phyloP scores from a whole-genome alignment of 2,888 invertebrate species.

The Agrenia bidenticulata region DNA sequence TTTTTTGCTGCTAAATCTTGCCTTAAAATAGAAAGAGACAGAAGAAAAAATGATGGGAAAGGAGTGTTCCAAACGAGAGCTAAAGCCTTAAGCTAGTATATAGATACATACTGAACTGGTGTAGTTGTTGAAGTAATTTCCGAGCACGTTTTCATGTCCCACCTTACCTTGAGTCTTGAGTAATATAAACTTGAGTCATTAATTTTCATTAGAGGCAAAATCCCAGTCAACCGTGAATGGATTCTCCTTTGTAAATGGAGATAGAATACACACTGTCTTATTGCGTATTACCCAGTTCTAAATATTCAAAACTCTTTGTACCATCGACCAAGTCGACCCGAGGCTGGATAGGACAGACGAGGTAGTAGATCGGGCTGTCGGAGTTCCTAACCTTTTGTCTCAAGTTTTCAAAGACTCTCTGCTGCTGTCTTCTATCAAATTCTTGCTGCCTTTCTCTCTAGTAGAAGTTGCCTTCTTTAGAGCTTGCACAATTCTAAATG shows the following conservation, averaged over 20 bases:
- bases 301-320: no score
- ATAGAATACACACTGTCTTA: no score
- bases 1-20: background rate
- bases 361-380: background rate
- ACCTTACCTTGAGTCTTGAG: constrained; percentile 2
- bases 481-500: no score
- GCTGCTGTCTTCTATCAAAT: no score
- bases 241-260: background rate
- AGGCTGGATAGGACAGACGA: no score
- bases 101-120: background rate
- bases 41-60: background rate
- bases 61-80: background rate
- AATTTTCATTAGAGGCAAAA: constrained; percentile 6
- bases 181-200: constrained; percentile 9
- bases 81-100: background rate
- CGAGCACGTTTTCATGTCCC: no score
- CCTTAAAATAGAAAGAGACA: background rate
- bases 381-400: no score
- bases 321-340: no score
- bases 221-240: constrained; percentile 7
- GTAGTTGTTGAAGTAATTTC: background rate
- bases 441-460: no score
- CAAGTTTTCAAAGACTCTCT: no score
- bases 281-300: no score
- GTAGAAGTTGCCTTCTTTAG: no score